A percentile compares a stretch with the other conserved stretches of the same genome.
Evolutionary conservation across 1,140 invertebrate species (phyloP).

Genomic region (Halictus rubicundus): DNA sequence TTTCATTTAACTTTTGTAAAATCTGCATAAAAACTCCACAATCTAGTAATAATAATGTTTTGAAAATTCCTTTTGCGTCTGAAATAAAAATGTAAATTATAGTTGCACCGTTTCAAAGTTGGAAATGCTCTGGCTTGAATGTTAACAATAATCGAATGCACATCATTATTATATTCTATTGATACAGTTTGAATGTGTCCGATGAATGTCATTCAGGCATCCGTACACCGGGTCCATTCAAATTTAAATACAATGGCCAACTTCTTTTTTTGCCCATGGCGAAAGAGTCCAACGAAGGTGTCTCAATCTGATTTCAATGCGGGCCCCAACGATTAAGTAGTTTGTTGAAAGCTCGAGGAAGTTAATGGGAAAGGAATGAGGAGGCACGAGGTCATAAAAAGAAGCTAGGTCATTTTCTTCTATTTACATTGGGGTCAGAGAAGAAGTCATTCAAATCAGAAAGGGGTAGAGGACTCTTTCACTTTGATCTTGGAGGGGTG

Average conservation of each 20-base stretch:
- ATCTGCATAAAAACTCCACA: background rate
- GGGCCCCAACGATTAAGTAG: background rate
- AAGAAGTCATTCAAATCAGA: slow-evolving; percentile 36
- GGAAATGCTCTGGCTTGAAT: background rate
- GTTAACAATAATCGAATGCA: background rate
- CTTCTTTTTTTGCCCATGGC: background rate
- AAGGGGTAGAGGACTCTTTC: slow-evolving; percentile 55
- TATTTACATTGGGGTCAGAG: slow-evolving; percentile 34
- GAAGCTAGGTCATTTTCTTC: slow-evolving; percentile 34
- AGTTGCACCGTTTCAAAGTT: background rate
- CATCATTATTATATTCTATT: background rate
- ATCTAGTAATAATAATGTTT: background rate
- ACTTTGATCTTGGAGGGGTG: slow-evolving; percentile 49
- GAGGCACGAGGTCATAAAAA: slow-evolving; percentile 26
- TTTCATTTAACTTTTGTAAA: too few relatives aligned
- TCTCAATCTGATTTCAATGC: slow-evolving; percentile 19
- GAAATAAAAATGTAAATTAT: background rate
- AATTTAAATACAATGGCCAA: slow-evolving; percentile 1
- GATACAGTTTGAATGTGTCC: background rate
- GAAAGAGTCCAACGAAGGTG: slow-evolving; percentile 14
- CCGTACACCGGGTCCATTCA: background rate
- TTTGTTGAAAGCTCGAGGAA: slow-evolving; percentile 19
- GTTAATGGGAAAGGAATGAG: slow-evolving; percentile 32
- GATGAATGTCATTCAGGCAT: background rate
- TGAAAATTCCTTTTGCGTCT: too few relatives aligned